Conservation (phyloP, 1,140 invertebrate species). For the Apis dorsata region DNA sequence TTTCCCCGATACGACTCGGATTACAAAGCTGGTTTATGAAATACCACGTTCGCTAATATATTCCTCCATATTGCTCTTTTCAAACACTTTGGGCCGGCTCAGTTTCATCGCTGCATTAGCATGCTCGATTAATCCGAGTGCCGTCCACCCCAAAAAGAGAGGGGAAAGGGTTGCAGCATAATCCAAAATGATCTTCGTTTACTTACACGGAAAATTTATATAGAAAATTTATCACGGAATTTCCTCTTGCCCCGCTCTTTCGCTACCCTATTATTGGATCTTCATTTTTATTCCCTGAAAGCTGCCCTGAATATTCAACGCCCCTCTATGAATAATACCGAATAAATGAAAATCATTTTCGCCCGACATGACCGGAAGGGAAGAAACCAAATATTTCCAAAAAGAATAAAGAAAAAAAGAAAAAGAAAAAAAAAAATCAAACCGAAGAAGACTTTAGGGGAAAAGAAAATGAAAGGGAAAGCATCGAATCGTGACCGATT, state of each 20-base stretch:
- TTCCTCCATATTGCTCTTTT: constrained; percentile 22
- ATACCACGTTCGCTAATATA: not conserved
- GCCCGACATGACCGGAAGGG: not conserved
- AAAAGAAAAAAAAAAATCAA: not conserved
- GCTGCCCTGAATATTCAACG: constrained; percentile 31
- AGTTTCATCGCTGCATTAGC: constrained; percentile 12
- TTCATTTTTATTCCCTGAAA: constrained; percentile 22
- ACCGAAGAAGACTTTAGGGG: too few relatives aligned
- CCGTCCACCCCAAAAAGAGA: not conserved
- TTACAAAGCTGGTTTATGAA: constrained; percentile 16
- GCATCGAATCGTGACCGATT: not conserved
- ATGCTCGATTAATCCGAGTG: constrained; percentile 18
- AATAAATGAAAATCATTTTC: constrained; percentile 36
- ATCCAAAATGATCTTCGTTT: constrained; percentile 21
- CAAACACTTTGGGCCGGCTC: not conserved
- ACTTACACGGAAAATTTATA: constrained; percentile 14
- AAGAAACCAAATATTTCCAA: not conserved
- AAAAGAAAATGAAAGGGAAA: not conserved
- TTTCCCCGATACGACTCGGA: not conserved
- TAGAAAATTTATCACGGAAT: constrained; percentile 29
- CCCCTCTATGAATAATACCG: constrained; percentile 21
- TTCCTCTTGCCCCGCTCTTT: not conserved
- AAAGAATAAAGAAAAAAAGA: not conserved
- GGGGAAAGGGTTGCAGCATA: not conserved
- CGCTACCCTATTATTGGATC: constrained; percentile 11